A percentile compares a stretch with the other conserved stretches of the same genome.
phyloP scores from a whole-genome alignment of 2,797 vertebrate species.

The Sebastes paucispinis region DNA sequence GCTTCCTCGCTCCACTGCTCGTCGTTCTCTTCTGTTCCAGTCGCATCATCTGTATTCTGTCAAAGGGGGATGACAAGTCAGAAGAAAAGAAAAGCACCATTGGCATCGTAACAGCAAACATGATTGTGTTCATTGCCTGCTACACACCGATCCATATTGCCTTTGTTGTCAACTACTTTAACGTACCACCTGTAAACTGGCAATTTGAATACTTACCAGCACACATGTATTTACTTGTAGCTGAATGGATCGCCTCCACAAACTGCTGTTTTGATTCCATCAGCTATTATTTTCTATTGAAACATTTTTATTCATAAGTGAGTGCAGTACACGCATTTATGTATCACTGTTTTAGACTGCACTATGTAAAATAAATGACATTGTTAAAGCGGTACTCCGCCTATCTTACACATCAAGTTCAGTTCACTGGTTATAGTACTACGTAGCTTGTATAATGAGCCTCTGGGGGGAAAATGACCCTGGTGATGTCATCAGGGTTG shows the following conservation, averaged over 20 bases:
- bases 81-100: conserved; percentile 61
- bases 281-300: conserved; percentile 86
- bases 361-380: background rate
- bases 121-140: conserved; percentile 84
- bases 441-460: background rate
- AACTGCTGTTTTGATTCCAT: conserved; percentile 87
- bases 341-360: background rate
- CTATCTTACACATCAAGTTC: background rate
- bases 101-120: conserved; percentile 78
- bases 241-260: conserved; percentile 78
- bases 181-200: rapidly evolving
- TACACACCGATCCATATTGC: conserved; percentile 81
- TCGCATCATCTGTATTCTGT: conserved; percentile 62
- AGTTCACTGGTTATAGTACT: background rate
- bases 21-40: conserved; percentile 67
- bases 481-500: background rate
- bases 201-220: rapidly evolving
- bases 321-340: background rate
- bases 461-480: background rate
- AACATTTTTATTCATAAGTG: conserved; percentile 33
- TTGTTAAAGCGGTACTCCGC: background rate
- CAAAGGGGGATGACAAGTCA: conserved; percentile 9
- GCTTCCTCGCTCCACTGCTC: conserved; percentile 69
- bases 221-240: conserved; percentile 9
- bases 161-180: conserved; percentile 49